These are phyloP conservation scores for Bombus pascuorum DNA, from an alignment of 1,140 invertebrate species.

Conservation along the genomic window DNA sequence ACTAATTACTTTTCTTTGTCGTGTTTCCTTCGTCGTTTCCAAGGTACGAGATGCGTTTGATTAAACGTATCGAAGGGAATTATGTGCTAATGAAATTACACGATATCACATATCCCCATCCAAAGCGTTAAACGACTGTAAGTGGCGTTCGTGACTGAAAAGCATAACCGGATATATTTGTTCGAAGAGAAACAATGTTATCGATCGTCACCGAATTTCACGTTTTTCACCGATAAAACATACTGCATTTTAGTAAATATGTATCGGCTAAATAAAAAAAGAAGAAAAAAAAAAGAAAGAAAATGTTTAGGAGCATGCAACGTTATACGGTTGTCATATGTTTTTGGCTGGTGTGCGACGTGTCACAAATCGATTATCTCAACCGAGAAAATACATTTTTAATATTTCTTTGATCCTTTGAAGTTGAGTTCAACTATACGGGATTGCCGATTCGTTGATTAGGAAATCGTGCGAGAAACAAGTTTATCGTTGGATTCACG, in stretches of 20 bases:
- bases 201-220: constrained; percentile 19
- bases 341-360: not conserved
- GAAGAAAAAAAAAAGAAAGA: not conserved
- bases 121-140: not conserved
- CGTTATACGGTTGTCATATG: not conserved
- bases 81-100: constrained; percentile 16
- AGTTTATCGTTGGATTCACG: not conserved
- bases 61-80: not conserved
- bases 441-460: not conserved
- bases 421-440: constrained; percentile 12
- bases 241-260: not conserved
- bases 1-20: not conserved
- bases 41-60: not conserved
- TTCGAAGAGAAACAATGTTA: not conserved
- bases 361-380: not conserved
- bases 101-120: not conserved
- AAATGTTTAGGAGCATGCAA: not conserved
- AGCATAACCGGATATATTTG: not conserved
- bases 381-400: not conserved
- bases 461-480: not conserved
- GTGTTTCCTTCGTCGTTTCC: too few species aligned
- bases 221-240: too few species aligned
- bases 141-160: constrained; percentile 17
- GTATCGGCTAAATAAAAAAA: not conserved
- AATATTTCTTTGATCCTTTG: not conserved